Base-by-base conservation (phyloP, 1,140 invertebrate genomes). In the Heliconius hewitsoni region DNA sequence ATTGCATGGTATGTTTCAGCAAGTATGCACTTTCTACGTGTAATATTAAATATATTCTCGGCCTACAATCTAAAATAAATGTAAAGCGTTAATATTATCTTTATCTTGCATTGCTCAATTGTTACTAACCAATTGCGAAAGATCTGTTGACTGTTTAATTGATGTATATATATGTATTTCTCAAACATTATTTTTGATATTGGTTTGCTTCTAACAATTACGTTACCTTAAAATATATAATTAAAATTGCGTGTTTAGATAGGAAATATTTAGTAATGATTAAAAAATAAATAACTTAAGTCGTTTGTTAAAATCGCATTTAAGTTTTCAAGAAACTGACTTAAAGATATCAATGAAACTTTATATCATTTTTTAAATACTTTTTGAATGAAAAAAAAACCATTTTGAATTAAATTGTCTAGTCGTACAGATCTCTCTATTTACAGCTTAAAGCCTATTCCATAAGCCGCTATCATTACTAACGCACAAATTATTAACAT, bases 341-440 rank as follows among this genome's bases (percentile, higher is more conserved):
- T 57, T 23, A 23, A 66, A 27, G 1, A 66, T 9, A 66, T 66
- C 23, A 66, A 5, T 66, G n/a, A 37, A 37, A 37, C 6, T 34
- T 34, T 34, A 34, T 34, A 5, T 34, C 0, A 23, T n/a, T 9
- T 23, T 66, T 30, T 30, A 27, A 16, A 66, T 66, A 13, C 5
- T 27, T 13, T 30, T 13, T 13, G 0, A 13, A 66, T 66, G 13
- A 30, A 1, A 52, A 66, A 57, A 66, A 66, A 27, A 23, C 23
- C 5, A 16, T 66, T 30, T 66, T 66, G 3, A 66, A 27, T 77
- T 79, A 76, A 81, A 85, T 76, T 81, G 79, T 88, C 85, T 89
- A 89, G 86, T 89, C 85, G 81, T 83, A 76, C 66, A 66, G 60
- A 66, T 66, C 60, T 66, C 55, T 23, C 55, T 57, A 11, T n/a